Evolutionary conservation across 2,797 vertebrate species (phyloP).

Genomic region (Vipera ursinii): DNA sequence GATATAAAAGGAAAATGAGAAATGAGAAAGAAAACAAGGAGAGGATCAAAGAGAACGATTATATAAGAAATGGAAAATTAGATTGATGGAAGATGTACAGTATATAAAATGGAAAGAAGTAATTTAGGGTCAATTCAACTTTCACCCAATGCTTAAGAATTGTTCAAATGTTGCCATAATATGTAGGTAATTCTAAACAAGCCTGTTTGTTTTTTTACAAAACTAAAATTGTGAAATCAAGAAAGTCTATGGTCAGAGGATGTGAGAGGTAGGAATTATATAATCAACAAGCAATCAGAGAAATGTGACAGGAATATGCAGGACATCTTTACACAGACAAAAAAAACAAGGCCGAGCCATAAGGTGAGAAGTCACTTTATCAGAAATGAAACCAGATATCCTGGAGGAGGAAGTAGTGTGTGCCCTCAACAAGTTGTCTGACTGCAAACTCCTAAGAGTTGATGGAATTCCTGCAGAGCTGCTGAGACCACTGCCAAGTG

Average conservation of each 20-base stretch:
- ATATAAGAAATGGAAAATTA: neutral
- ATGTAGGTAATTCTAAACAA: neutral
- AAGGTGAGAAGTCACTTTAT: too few relatives aligned
- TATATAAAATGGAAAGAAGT: neutral
- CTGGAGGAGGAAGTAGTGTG: too few relatives aligned
- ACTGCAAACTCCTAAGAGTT: too few relatives aligned
- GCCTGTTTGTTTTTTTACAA: neutral
- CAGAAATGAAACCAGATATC: too few relatives aligned
- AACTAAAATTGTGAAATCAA: neutral
- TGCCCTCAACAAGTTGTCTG: too few relatives aligned
- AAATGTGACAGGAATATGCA: neutral
- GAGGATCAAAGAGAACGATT: neutral
- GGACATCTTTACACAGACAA: neutral
- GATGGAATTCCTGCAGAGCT: too few relatives aligned
- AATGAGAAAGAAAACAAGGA: neutral
- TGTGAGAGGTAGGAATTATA: neutral
- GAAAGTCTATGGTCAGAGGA: neutral
- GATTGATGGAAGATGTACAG: neutral
- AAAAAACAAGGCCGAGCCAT: neutral
- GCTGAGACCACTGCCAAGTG: too few relatives aligned
- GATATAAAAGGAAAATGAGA: neutral
- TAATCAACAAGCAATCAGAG: neutral
- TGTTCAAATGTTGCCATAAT: neutral
- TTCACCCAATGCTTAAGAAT: neutral
- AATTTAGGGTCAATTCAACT: neutral